Evolutionary conservation across 1,140 invertebrate species (phyloP).

Genomic region (Charaxes varanes): DNA sequence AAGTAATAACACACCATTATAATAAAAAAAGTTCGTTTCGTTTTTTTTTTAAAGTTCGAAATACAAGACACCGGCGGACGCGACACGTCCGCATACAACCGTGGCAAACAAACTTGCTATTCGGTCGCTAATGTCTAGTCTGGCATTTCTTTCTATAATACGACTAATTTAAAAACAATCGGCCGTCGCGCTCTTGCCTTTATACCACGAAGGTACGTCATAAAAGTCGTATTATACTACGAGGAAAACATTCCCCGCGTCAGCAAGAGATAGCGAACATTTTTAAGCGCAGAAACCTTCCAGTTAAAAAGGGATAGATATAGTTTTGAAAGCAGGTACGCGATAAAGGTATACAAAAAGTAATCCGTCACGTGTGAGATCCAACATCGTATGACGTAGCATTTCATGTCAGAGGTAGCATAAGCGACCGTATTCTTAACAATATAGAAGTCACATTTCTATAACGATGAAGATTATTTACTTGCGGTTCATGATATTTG

Average conservation of each 20-base stretch:
- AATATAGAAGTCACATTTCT: background rate
- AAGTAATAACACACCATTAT: constrained; percentile 44
- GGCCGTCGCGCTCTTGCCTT: constrained; percentile 11
- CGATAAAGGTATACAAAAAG: constrained; percentile 28
- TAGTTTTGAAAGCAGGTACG: constrained; percentile 28
- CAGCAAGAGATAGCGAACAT: constrained; percentile 23
- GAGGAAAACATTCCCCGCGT: constrained; percentile 32
- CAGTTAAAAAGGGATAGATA: constrained; percentile 25
- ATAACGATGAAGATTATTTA: too few species aligned
- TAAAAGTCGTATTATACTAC: constrained; percentile 35
- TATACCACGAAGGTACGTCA: constrained; percentile 14
- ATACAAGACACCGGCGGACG: constrained; percentile 43
- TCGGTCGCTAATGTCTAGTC: constrained; percentile 32
- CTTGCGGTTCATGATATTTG: too few species aligned
- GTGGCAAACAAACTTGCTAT: constrained; percentile 62
- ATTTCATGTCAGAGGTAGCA: background rate
- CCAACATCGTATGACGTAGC: constrained; percentile 12
- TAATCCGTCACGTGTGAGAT: constrained; percentile 46
- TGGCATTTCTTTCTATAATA: constrained; percentile 41
- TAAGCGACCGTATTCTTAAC: constrained; percentile 12
- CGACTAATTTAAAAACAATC: constrained; percentile 34
- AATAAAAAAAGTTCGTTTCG: constrained; percentile 47
- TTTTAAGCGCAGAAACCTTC: constrained; percentile 12
- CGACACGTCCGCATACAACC: constrained; percentile 50
- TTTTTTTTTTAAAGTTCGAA: constrained; percentile 49